Conservation (phyloP, 2,888 invertebrate genomes). For the Synergus gifuensis region DNA sequence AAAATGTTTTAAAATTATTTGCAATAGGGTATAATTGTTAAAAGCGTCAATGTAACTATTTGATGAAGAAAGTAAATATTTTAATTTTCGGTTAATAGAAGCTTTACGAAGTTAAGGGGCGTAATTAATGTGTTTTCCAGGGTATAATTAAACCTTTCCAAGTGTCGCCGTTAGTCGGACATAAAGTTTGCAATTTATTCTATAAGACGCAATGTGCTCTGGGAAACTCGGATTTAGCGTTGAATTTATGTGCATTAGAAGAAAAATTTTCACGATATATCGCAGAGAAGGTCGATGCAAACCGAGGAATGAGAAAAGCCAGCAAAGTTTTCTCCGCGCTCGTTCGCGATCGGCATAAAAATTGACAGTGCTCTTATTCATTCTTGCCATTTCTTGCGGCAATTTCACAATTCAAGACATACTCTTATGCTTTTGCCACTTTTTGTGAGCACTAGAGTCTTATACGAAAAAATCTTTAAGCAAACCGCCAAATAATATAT, state of each 20-base stretch:
- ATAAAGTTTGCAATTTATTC: conserved; percentile 37
- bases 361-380: conserved; percentile 35
- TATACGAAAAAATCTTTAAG: no score
- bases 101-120: background rate
- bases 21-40: background rate
- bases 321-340: conserved; percentile 27
- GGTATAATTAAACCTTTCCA: conserved; percentile 20
- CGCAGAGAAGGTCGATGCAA: conserved; percentile 12
- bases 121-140: conserved; percentile 17
- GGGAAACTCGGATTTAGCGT: conserved; percentile 32
- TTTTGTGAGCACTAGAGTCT: background rate
- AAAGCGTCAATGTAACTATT: background rate
- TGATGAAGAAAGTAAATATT: background rate
- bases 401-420: conserved; percentile 14
- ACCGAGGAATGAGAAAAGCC: conserved; percentile 17
- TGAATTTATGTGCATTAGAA: conserved; percentile 32
- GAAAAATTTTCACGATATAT: conserved; percentile 36
- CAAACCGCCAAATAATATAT: no score
- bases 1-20: background rate
- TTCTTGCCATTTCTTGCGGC: conserved; percentile 32
- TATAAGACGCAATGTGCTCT: conserved; percentile 8
- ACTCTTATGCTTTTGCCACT: background rate
- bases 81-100: background rate
- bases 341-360: conserved; percentile 35
- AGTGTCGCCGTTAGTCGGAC: conserved; percentile 24